phyloP scores from a whole-genome alignment of 2,797 vertebrate species.

The Novumbra hubbsi region DNA sequence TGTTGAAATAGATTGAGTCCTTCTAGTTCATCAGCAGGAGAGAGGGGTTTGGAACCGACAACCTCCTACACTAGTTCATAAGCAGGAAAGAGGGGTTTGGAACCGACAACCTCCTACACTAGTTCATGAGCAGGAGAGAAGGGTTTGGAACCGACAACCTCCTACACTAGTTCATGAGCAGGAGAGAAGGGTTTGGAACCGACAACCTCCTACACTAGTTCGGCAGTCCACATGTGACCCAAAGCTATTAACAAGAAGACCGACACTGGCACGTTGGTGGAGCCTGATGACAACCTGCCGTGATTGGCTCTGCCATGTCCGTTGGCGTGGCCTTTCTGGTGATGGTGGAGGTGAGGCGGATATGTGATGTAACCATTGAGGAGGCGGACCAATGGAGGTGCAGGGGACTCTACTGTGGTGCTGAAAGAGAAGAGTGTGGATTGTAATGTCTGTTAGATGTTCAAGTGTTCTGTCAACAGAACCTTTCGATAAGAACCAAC shows the following conservation, averaged over 20 bases:
- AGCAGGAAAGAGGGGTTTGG: background rate
- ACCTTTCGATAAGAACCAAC: no score
- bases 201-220: constrained; percentile 3
- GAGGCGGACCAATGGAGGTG: constrained; percentile 74
- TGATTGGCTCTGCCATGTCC: constrained; percentile 45
- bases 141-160: background rate
- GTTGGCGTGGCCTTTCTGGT: constrained; percentile 12
- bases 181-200: background rate
- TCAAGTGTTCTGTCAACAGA: no score
- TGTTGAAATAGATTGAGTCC: no score
- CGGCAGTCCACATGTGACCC: constrained; percentile 34
- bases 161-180: background rate
- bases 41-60: background rate
- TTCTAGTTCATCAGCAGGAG: background rate
- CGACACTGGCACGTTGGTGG: constrained; percentile 24
- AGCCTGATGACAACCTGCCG: constrained; percentile 38
- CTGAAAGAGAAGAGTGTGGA: constrained; percentile 56
- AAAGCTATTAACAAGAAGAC: constrained; percentile 41
- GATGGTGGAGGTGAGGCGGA: constrained; percentile 45
- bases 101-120: background rate
- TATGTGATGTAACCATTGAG: constrained; percentile 81
- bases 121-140: constrained; percentile 3
- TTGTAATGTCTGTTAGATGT: background rate
- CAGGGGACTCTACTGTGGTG: constrained; percentile 65
- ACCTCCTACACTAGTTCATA: constrained; percentile 7